These are phyloP conservation scores for Agrotis ipsilon DNA, from an alignment of 2,888 invertebrate species.

Conservation along the genomic window DNA sequence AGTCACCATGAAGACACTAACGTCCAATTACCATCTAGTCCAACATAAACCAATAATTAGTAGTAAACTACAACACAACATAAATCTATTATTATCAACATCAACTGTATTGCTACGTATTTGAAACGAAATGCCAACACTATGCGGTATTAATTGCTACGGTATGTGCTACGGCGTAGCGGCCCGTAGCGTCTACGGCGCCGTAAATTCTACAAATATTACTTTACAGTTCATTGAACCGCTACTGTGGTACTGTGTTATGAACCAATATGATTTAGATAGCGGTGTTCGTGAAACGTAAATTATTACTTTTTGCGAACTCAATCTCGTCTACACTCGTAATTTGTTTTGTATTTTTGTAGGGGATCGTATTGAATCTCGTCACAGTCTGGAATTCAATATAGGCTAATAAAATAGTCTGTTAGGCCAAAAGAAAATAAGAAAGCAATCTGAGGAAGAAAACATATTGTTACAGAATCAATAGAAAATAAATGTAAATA, in stretches of 20 bases:
- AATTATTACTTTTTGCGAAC: constrained; percentile 14
- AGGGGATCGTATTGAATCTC: not conserved
- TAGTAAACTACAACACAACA: constrained; percentile 4
- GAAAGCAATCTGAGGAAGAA: not conserved
- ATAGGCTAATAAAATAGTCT: not conserved
- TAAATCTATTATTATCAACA: constrained; percentile 14
- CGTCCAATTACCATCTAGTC: not conserved
- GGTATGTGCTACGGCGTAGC: constrained; percentile 64
- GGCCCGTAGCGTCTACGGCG: constrained; percentile 50
- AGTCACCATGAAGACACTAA: not conserved
- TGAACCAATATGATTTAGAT: constrained; percentile 27
- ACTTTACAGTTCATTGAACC: constrained; percentile 57
- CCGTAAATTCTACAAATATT: constrained; percentile 59
- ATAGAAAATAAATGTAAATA: too few relatives aligned
- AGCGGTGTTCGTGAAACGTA: constrained; percentile 1
- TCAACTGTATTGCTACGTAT: constrained; percentile 26
- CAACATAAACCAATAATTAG: not conserved
- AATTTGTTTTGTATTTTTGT: not conserved
- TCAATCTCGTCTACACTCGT: not conserved
- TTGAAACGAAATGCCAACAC: constrained; percentile 50
- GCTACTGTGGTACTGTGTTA: constrained; percentile 24
- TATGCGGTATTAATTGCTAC: constrained; percentile 55
- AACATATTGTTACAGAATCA: too few relatives aligned
- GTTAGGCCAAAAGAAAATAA: not conserved
- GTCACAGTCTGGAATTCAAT: not conserved